Conservation (phyloP, 37 sponge, comb jelly and placozoan species). For the Chondrilla cf. caribensis region DNA sequence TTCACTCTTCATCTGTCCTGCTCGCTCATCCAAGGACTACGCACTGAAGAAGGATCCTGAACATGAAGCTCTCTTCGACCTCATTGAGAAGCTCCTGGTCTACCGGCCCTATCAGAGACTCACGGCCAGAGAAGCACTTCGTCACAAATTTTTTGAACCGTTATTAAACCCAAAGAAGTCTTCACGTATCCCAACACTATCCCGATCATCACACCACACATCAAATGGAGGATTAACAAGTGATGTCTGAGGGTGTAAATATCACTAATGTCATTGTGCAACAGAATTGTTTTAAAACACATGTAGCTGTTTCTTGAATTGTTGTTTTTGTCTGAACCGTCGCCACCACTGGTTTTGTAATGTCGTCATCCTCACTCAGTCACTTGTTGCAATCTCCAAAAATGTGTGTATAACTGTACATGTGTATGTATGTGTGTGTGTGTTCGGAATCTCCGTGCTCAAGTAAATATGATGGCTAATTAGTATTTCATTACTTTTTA, state of each 20-base stretch:
- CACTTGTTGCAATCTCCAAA: no score
- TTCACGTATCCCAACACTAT: neutral
- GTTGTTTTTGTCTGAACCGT: no score
- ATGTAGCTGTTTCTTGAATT: no score
- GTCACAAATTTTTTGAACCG: conserved; percentile 84
- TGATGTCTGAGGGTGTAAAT: conserved; percentile 32
- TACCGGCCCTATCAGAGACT: conserved; percentile 83
- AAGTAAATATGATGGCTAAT: no score
- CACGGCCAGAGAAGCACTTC: conserved; percentile 77
- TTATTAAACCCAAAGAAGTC: neutral
- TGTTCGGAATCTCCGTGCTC: no score
- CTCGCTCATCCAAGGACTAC: conserved; percentile 41
- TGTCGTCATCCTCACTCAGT: no score
- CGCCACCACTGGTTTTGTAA: no score
- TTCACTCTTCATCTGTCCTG: neutral
- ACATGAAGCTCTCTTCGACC: conserved; percentile 84
- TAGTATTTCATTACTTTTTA: no score
- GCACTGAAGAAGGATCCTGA: conserved; percentile 56
- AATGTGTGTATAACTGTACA: no score
- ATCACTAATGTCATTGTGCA: no score
- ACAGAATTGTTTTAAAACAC: no score
- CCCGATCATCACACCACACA: neutral
- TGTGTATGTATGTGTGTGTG: no score
- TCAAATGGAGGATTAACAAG: neutral
- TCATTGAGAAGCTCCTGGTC: conserved; percentile 72